Percentiles rank a stretch among this genome's conserved stretches.
phyloP scores from a whole-genome alignment of 2,888 invertebrate species.

The Hypolimnas misippus region DNA sequence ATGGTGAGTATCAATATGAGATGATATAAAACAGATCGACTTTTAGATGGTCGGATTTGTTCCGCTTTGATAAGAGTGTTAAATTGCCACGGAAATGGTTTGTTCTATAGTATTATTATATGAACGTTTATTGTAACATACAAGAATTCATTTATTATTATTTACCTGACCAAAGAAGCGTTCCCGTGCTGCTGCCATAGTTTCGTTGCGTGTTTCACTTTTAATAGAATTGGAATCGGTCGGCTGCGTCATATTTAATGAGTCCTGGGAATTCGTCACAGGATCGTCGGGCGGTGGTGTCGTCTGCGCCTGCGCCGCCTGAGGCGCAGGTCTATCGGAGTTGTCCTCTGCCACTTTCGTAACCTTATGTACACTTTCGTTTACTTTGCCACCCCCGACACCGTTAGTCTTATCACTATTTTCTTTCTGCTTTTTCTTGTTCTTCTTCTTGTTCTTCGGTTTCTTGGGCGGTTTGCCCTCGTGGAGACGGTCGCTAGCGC shows the following conservation, averaged over 20 bases:
- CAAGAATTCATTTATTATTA: neutral
- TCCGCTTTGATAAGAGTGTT: conserved; percentile 76
- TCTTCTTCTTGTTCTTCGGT: conserved; percentile 65
- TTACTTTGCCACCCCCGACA: conserved; percentile 64
- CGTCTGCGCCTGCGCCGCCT: conserved; percentile 58
- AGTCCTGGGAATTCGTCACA: conserved; percentile 45
- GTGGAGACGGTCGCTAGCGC: conserved; percentile 77
- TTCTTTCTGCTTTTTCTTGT: conserved; percentile 48
- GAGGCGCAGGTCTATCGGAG: conserved; percentile 64
- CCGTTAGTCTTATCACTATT: conserved; percentile 69
- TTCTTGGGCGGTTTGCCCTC: conserved; percentile 70
- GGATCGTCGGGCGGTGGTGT: conserved; percentile 49
- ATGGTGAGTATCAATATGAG: conserved; percentile 58
- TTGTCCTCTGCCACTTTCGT: conserved; percentile 71
- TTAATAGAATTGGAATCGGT: conserved; percentile 50
- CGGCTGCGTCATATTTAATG: conserved; percentile 43
- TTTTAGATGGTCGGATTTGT: conserved; percentile 58
- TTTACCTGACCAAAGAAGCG: conserved; percentile 78
- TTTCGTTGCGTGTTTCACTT: conserved; percentile 62
- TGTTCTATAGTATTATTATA: conserved; percentile 55
- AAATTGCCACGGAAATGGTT: conserved; percentile 58
- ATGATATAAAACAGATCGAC: conserved; percentile 71
- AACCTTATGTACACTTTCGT: conserved; percentile 64
- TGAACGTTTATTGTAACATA: conserved; percentile 32
- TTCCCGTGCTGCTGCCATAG: conserved; percentile 74